Percentiles rank a stretch among this genome's conserved stretches.
phyloP scores from a whole-genome alignment of 2,888 invertebrate genomes.

The Agrilus mali region DNA sequence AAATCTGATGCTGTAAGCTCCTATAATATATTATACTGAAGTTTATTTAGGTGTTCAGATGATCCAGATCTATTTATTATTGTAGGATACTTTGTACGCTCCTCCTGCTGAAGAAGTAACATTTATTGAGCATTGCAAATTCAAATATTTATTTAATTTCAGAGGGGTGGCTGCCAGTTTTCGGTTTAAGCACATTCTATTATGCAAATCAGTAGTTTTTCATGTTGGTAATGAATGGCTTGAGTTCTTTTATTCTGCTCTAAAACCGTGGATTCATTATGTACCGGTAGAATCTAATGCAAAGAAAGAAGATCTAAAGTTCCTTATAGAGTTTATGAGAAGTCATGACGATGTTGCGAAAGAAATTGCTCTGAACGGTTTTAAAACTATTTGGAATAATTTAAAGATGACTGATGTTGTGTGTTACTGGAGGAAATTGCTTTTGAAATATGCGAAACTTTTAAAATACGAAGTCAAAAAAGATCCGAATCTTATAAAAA shows the following conservation, averaged over 20 bases:
- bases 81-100: slow-evolving; percentile 72
- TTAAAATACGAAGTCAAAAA: slow-evolving; percentile 49
- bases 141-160: slow-evolving; percentile 90
- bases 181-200: slow-evolving; percentile 86
- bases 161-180: slow-evolving; percentile 96
- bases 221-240: slow-evolving; percentile 91
- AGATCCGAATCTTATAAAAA: slow-evolving; percentile 45
- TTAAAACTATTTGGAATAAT: slow-evolving; percentile 71
- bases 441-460: slow-evolving; percentile 61
- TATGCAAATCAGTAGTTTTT: slow-evolving; percentile 85
- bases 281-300: slow-evolving; percentile 63
- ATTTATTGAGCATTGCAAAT: slow-evolving; percentile 85
- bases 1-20: slow-evolving; percentile 69
- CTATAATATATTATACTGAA: too few species aligned
- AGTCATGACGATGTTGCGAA: slow-evolving; percentile 60
- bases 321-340: slow-evolving; percentile 61
- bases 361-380: slow-evolving; percentile 73
- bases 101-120: slow-evolving; percentile 77
- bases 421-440: slow-evolving; percentile 76
- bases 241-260: slow-evolving; percentile 84
- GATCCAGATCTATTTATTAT: slow-evolving; percentile 13
- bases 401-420: slow-evolving; percentile 67
- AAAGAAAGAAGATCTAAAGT: slow-evolving; percentile 54
- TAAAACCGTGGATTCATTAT: slow-evolving; percentile 94
- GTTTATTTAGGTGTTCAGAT: too few species aligned